Conservation (phyloP, 2,113 vertebrate genomes). For the Tautogolabrus adspersus region DNA sequence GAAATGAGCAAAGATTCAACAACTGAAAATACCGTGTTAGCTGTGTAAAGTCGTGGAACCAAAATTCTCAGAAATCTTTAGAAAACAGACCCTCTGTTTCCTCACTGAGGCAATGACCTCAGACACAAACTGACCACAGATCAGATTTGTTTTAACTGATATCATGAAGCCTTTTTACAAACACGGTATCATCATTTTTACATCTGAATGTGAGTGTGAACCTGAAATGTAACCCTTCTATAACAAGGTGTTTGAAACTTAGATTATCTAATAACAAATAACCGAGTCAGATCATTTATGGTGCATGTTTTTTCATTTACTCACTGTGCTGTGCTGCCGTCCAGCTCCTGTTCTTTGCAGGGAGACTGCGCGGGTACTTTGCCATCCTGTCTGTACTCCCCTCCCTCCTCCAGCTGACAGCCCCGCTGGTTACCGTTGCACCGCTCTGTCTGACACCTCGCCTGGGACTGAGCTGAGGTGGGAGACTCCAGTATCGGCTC, state of each 20-base stretch:
- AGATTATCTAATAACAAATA: too few species aligned
- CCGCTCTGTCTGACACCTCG: conserved; percentile 80
- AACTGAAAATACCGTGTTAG: too few species aligned
- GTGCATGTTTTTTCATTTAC: conserved; percentile 23
- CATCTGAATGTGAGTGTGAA: too few species aligned
- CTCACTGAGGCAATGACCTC: too few species aligned
- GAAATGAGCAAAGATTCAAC: too few species aligned
- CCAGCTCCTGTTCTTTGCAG: conserved; percentile 84
- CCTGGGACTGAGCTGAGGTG: conserved; percentile 60
- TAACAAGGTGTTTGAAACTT: too few species aligned
- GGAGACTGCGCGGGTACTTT: conserved; percentile 74
- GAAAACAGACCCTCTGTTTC: too few species aligned
- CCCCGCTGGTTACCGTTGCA: conserved; percentile 85
- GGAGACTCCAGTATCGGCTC: conserved; percentile 84
- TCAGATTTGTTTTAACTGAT: not conserved
- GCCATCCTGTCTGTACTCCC: conserved; percentile 78
- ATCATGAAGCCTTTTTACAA: too few species aligned
- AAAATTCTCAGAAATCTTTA: not conserved
- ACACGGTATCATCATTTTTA: too few species aligned
- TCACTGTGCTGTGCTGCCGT: conserved; percentile 87
- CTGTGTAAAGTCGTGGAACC: too few species aligned
- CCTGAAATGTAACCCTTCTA: too few species aligned
- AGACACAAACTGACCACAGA: not conserved
- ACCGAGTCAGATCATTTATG: not conserved
- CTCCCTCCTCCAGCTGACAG: conserved; percentile 76